Base-by-base conservation (phyloP, 2,888 invertebrate species). In the Spilosoma lubricipeda region DNA sequence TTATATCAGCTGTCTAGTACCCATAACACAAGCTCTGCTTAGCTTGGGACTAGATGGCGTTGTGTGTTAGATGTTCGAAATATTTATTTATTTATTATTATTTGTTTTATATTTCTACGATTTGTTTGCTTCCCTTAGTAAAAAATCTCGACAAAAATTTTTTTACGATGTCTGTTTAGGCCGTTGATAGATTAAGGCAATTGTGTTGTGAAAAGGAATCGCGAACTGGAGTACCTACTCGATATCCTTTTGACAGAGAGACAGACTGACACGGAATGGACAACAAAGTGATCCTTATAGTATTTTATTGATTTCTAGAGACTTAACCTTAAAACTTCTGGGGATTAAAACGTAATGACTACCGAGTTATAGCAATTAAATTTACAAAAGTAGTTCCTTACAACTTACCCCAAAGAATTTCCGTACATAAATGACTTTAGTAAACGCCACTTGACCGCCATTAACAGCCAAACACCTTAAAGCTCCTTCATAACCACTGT, bases 401-500 rank as follows among this genome's bases (percentile, higher is more conserved):
- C 45, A 90, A 70, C 96, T 93, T 92, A 97, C 97, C 74, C 98
- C 98, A 88, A 98, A 98, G 96, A 97, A 98, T 90, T 97, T 97
- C 87, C 97, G 96, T 63, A 98, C 98, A 85, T 96, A 98, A 85
- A 98, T 97, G 77, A 98, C 97, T 91, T 98, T 98, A 23, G 98
- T 98, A 95, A 98, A 98, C 23, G 98, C 99, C 4, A 99, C 97
- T 85, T 99, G 97, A 0, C 98, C 99, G 3, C 97, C 97, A 81
- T 98, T 97, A 83, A 97, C 97, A 2, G 97, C 97, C 77, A 99
- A 93, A 90, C 99, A 99, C 42, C 97, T 95, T 67, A 99, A 94
- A 0, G 98, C 98, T 0, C 99, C 99, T 79, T 98, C 98, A 89
- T 98, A 98, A 2, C 99, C 98, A 30, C 98, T 98, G 92, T 96